Evolutionary conservation across 2,888 invertebrate genomes (phyloP), one percentile per base, ranked within the genome.

Genomic region (Corbicula japonica): DNA sequence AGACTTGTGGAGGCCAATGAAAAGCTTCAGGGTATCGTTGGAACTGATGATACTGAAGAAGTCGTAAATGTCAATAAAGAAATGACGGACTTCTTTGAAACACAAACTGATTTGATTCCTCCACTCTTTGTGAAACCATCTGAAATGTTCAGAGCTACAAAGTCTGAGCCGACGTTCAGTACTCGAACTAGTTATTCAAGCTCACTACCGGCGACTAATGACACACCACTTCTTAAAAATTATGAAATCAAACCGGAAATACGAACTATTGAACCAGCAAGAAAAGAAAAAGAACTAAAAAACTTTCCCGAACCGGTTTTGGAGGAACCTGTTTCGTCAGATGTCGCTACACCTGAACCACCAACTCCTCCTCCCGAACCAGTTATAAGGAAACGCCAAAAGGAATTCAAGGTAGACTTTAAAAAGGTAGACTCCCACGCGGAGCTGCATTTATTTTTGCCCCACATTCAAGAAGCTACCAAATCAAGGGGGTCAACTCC

Each of bases 1-100:
- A 80, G 88, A 26, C 79, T 89, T 26, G 66, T 88, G 6, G 85
- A 86, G 34, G 89, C 86, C 4, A 86, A 83, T 0, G 88, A 88
- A 76, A 86, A 83, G 60, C 73, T 89, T 5, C 80, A 87, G 50
- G 54, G 75, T 8, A 70, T 84, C 15, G 52, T 71, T n/a, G 69
- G 62, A n/a, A 62, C n/a, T n/a, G n/a, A 80, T 5, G 58, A 69
- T n/a, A 30, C 38, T 15, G 63, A 52, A n/a, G 50, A 50, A 15
- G 44, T n/a, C 15, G 38, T 21, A 10, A 35, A 61, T 50, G 23
- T 18, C 4, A 23, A 32, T 58, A 34, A 26, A 1, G 48, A 26
- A 2, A n/a, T n/a, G n/a, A n/a, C n/a, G n/a, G 69, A 63, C 38
- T 46, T 38, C 35, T 46, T 66, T 28, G 77, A 78, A 60, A 77